Evolutionary conservation across 2,888 invertebrate genomes (phyloP), one percentile per base, ranked within the genome.

Genomic region (Lutraria lutraria): DNA sequence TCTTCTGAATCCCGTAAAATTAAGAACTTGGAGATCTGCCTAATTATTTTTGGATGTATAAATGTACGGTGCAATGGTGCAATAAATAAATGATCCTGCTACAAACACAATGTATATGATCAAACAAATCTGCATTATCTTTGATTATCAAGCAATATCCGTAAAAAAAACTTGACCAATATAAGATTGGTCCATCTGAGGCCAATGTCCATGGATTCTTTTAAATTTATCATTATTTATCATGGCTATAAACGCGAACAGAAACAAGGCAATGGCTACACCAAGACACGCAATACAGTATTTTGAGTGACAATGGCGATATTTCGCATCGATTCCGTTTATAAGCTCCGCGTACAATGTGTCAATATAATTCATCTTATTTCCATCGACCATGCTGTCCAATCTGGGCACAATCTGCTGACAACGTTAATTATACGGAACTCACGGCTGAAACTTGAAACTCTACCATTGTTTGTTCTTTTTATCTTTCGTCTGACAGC

Each of bases 271-370:
- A 34, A 76, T 31, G 31, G 76, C 31, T n/a, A 68, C n/a, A 68
- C 25, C 63, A 76, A 76, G 76, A 76, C 76, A 76, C 31, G 76
- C 76, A 76, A 76, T 31, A 19, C 76, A 34, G 76, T 76, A 76
- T 31, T 76, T 76, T 76, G 76, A 76, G 34, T 76, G 76, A 76
- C 31, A 76, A 76, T 34, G 34, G 76, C 76, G 76, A 76, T 76
- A 76, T 31, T 31, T 76, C 29, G 34, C 76, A 76, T 76, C 76
- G 76, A 76, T 76, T 76, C 34, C 34, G 6, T 76, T 76, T 76
- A 56, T 43, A 76, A 76, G 76, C 76, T 76, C 76, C 16, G 76
- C 34, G 31, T 34, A 76, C 76, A 76, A 34, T 76, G 76, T 76
- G 76, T 76, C 76, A 76, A 76, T 34, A 76, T 34, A 34, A 76